Percentiles rank a stretch among this genome's conserved stretches.
phyloP scores from a whole-genome alignment of 2,888 invertebrate species.

The Maniola hyperantus region DNA sequence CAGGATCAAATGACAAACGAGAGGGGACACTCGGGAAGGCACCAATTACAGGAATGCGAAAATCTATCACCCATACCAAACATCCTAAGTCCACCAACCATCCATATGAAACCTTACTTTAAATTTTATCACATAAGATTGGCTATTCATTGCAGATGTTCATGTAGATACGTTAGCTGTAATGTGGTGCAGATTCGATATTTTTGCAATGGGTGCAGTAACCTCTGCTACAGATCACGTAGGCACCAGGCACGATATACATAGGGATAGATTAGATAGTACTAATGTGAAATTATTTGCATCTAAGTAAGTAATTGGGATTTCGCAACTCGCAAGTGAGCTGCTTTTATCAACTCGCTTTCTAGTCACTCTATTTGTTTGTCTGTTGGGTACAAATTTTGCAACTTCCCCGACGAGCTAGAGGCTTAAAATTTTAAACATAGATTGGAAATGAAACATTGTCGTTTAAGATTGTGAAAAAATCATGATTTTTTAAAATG shows the following conservation, averaged over 20 bases:
- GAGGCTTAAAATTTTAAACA: too few species aligned
- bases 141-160: constrained; percentile 24
- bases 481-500: too few species aligned
- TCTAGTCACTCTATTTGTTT: too few species aligned
- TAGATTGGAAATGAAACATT: too few species aligned
- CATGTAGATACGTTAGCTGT: constrained; percentile 33
- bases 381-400: too few species aligned
- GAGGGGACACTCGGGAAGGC: constrained; percentile 61
- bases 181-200: constrained; percentile 47
- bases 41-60: constrained; percentile 60
- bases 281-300: constrained; percentile 3
- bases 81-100: constrained; percentile 5
- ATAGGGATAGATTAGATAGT: constrained; percentile 34
- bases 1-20: constrained; percentile 56
- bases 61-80: constrained; percentile 37
- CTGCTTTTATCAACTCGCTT: too few species aligned
- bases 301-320: not conserved
- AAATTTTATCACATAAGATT: fast-evolving
- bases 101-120: constrained; percentile 37
- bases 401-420: too few species aligned
- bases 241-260: constrained; percentile 38
- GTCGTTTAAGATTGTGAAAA: too few species aligned
- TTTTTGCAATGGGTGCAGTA: constrained; percentile 69
- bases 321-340: too few species aligned
- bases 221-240: constrained; percentile 54